Base-by-base conservation (phyloP, 2,888 invertebrate species). In the Heterodera filipjevi region DNA sequence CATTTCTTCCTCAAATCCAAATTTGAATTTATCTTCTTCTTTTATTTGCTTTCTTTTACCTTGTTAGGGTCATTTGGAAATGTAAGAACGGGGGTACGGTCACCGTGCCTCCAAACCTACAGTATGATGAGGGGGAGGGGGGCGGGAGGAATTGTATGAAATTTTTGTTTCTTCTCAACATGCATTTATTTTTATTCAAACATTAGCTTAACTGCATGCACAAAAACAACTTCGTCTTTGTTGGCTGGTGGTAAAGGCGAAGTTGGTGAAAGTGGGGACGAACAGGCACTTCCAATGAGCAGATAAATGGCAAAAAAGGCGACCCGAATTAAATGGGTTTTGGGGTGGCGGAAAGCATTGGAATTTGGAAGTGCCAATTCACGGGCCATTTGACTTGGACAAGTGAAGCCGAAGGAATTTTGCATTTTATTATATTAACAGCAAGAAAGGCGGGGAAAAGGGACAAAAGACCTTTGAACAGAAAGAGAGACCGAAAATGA, bases 91-190 rank as follows among this genome's bases (percentile, higher is more conserved):
- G 86, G 86, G 3, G 84, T 80, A 16, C 86, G 80, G 70, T 84
- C 85, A 35, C 86, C 86, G 76, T 86, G 86, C 59, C 86, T 71
- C 83, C 84, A 86, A 5, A 86, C 33, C 85, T 85, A 76, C 49
- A 79, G 49, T 39, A 22, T 35, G 49, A 6, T 32, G 10, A 1
- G 2, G 39, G n/a, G n/a, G n/a, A n/a, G n/a, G n/a, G n/a, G n/a
- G n/a, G n/a, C n/a, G n/a, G n/a, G n/a, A n/a, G n/a, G n/a, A 44
- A 10, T 44, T 44, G 44, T 44, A 10, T 44, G 44, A 44, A 44
- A 10, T 44, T 12, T 5, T 44, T 44, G 44, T 33, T 32, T 6
- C 27, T 30, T 39, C 27, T 32, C 16, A 16, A 35, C 3, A n/a
- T 33, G 19, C 19, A 64, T 27, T 64, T 27, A 64, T 6, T 10